Base-by-base conservation (phyloP, 2,113 vertebrate genomes). In the Myotis davidii region DNA sequence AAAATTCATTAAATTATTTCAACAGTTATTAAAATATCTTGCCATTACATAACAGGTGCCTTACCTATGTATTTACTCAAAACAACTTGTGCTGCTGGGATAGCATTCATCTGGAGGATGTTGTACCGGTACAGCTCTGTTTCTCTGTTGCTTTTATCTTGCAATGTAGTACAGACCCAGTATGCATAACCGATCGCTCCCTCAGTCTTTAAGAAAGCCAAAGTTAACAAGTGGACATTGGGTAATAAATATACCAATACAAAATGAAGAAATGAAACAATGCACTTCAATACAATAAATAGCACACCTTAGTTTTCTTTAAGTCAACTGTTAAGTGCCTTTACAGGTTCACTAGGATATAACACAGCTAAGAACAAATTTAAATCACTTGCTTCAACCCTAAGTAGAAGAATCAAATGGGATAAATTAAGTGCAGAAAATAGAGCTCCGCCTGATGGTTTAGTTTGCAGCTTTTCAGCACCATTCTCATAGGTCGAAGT, bases 31-130 rank as follows among this genome's bases (percentile, higher is more conserved):
- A 56, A 87, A 67, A 14, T 69, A 89, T 18, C 39, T 88, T 54
- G 34, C 20, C 17, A 61, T 54, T 17, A 54, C 5, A 1, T 52
- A 67, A 50, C 2, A 61, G 52, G 32, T 54, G n/a, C 11, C 97
- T 95, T 98, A 99, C 99, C 99, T 97, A 98, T 99, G 8, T 99
- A 99, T 98, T 99, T 99, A 98, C 98, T 99, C 97, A 99, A 96
- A 56, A 99, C 99, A 92, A 99, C 98, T 9, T 99, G 99, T 61
- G 99, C 99, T 82, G 99, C 98, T 83, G 99, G 99, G 95, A 99
- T 95, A 45, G 99, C 99, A 54, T 99, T 99, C 99, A 99, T 99
- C 97, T 99, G 98, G 67, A 99, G 98, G 64, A 99, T 99, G 97
- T 99, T 99, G 98, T 99, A 99, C 82, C 96, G 98, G 95, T 99